Base-by-base conservation (phyloP, 35 echinoderm and acorn worm genomes). In the Stichopus chloronotus region DNA sequence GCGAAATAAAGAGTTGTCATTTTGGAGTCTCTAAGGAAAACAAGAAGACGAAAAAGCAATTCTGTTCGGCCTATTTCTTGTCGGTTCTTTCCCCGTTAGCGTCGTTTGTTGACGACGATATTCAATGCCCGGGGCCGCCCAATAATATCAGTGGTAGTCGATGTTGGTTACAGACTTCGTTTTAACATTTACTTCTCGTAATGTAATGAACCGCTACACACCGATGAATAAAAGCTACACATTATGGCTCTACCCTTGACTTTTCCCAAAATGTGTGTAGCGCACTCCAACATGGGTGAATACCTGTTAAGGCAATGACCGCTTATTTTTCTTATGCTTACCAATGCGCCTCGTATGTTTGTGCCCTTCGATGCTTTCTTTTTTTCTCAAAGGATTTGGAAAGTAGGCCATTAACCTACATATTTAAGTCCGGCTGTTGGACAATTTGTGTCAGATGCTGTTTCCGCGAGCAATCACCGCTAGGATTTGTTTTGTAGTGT, bases 381-480 rank as follows among this genome's bases (percentile, higher is more conserved):
- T 58, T 17, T 58, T 58, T 85, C 55, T 58, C 55, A 56, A 59
- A 58, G 57, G 82, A 58, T 58, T 85, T 58, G 55, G 82, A 85
- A 85, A 85, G 82, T 85, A 85, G 82, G 82, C 82, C 55, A 85
- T 85, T 85, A 85, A 85, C 82, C 82, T 85, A 85, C 55, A 85
- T 85, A 85, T 85, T 85, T 85, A 85, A 85, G 82, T 85, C 82
- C 82, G 82, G 82, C 82, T 85, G 82, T 85, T 85, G 82, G 82
- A 85, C 82, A 85, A 85, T 85, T 85, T 85, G 82, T 85, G 82
- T 85, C 82, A 85, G 82, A 55, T 85, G 58, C n/a, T 56, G 16
- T 85, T 85, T 85, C 82, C 82, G 82, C 82, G 58, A 85, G 82
- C 82, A 58, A 85, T 85, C 82, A 85, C 82, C 57, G 55, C 82